A percentile compares a stretch with the other conserved stretches of the same genome.
phyloP scores from a whole-genome alignment of 2,797 vertebrate species.

The Natrix natrix region DNA sequence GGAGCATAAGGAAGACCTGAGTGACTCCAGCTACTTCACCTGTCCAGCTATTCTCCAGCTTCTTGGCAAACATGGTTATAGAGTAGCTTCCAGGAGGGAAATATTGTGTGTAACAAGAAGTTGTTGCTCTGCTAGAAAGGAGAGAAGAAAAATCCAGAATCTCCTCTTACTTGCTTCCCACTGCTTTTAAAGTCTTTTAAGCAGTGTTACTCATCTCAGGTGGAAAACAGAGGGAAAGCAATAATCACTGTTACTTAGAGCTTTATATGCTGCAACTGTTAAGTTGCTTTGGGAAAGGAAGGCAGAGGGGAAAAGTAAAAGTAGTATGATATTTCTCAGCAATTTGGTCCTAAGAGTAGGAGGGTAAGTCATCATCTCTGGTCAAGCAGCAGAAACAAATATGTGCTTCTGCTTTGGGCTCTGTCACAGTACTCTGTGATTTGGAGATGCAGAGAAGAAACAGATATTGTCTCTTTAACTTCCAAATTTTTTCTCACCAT shows the following conservation, averaged over 20 bases:
- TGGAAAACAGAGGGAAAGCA: neutral
- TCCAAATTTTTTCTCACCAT: neutral
- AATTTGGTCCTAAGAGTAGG: neutral
- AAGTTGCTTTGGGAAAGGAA: neutral
- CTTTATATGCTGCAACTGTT: neutral
- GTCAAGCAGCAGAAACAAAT: neutral
- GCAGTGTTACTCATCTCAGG: neutral
- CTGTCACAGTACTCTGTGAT: neutral
- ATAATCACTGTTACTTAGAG: neutral
- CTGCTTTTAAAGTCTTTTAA: neutral
- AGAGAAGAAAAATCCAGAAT: neutral
- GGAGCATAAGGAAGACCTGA: neutral
- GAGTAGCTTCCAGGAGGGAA: neutral
- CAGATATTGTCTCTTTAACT: neutral
- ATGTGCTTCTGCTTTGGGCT: neutral
- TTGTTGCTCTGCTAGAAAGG: neutral
- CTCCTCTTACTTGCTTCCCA: neutral
- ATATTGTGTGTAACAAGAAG: neutral
- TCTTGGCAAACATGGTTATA: neutral
- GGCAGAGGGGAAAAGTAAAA: neutral
- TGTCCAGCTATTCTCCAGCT: neutral
- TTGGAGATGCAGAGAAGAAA: neutral
- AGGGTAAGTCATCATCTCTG: neutral
- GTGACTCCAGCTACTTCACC: neutral
- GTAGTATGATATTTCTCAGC: neutral